A percentile compares a stretch with the other conserved stretches of the same genome.
Conservation (phyloP, 1,140 invertebrate genomes). For the Octopus sinensis region DNA sequence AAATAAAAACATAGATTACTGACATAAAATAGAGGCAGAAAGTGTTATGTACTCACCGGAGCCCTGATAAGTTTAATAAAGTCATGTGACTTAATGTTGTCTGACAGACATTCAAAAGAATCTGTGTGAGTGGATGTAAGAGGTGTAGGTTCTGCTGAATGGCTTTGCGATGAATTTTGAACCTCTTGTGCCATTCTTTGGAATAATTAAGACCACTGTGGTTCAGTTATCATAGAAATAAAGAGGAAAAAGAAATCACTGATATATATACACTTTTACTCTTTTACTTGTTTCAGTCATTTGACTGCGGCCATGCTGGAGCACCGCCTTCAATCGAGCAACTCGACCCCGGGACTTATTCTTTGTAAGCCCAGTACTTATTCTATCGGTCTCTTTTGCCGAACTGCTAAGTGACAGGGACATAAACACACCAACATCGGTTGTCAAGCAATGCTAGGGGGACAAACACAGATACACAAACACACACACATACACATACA, state of each 20-base stretch:
- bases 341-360: too few relatives aligned
- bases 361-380: too few relatives aligned
- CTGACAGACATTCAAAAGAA: constrained; percentile 50
- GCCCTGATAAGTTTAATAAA: constrained; percentile 48
- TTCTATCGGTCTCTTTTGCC: too few relatives aligned
- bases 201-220: constrained; percentile 55
- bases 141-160: constrained; percentile 51
- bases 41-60: constrained; percentile 33
- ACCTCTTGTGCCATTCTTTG: constrained; percentile 52
- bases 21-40: background rate
- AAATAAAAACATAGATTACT: background rate
- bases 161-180: constrained; percentile 33
- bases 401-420: too few relatives aligned
- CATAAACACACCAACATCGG: too few relatives aligned
- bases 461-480: too few relatives aligned
- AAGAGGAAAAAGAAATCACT: background rate
- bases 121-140: constrained; percentile 52
- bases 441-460: too few relatives aligned
- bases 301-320: too few relatives aligned
- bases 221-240: background rate
- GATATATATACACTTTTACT: background rate
- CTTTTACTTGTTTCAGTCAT: too few relatives aligned
- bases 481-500: too few relatives aligned
- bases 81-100: constrained; percentile 45
- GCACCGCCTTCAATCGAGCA: too few relatives aligned